These are phyloP conservation scores for Vireo altiloquus DNA, from an alignment of 2,113 vertebrate genomes.

Conservation along the genomic window DNA sequence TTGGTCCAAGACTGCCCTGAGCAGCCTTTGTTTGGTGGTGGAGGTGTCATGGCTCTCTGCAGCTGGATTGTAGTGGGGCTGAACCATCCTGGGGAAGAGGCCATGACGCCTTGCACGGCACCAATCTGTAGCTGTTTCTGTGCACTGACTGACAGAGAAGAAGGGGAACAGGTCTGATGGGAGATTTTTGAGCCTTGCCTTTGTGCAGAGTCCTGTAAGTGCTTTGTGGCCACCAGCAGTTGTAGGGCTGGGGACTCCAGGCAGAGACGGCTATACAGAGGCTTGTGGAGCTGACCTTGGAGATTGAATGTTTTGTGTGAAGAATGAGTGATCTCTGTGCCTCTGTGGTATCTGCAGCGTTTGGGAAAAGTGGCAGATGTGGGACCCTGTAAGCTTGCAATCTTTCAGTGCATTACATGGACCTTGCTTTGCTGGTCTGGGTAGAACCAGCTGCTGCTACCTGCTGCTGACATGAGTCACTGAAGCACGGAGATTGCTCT, in stretches of 20 bases:
- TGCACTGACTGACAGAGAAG: not conserved
- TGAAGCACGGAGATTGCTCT: not conserved
- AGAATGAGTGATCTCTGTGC: not conserved
- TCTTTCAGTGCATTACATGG: not conserved
- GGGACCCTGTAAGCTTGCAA: not conserved
- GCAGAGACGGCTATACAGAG: not conserved
- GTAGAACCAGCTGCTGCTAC: not conserved
- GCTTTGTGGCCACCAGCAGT: not conserved
- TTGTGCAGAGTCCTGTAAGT: not conserved
- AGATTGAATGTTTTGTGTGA: not conserved
- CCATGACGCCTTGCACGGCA: rapidly evolving
- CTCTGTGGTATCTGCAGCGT: not conserved
- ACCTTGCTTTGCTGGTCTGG: not conserved
- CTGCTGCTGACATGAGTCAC: not conserved
- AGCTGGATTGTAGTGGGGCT: not conserved
- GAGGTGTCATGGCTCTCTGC: not conserved
- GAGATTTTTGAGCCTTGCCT: not conserved
- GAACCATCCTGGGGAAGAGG: not conserved
- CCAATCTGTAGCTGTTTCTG: not conserved
- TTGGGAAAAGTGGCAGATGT: not conserved
- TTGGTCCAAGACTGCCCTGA: not conserved
- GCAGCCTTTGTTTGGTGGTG: not conserved
- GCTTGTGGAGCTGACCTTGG: not conserved
- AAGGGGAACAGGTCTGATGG: not conserved
- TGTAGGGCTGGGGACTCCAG: not conserved